These are phyloP conservation scores for Acrobasis repandana DNA, from an alignment of 2,888 invertebrate genomes.

Conservation along the genomic window DNA sequence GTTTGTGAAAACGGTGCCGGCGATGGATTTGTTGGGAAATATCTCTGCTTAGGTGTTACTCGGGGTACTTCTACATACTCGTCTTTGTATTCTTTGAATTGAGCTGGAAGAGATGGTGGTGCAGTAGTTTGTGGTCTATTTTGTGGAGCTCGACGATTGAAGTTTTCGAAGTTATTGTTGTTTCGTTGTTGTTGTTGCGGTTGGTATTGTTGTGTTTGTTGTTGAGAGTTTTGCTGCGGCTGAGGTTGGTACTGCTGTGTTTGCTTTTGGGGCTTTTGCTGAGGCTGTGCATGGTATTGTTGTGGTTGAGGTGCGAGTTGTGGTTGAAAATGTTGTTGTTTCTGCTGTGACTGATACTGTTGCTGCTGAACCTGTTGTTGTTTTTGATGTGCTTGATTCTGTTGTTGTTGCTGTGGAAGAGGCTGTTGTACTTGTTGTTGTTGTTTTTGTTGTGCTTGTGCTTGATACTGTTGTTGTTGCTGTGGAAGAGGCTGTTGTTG, in stretches of 20 bases:
- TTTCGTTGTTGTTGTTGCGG: conserved; percentile 35
- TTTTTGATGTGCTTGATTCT: conserved; percentile 9
- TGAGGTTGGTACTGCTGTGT: conserved; percentile 23
- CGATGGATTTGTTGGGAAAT: conserved; percentile 53
- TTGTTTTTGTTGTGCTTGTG: conserved; percentile 37
- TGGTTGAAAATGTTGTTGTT: conserved; percentile 19
- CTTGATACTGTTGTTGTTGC: conserved; percentile 19
- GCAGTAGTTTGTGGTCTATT: conserved; percentile 43
- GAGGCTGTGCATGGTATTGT: conserved; percentile 2
- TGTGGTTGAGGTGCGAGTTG: conserved; percentile 22
- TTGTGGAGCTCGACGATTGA: conserved; percentile 49
- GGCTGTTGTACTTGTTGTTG: conserved; percentile 15
- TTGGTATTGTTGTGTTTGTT: conserved; percentile 26
- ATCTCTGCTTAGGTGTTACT: conserved; percentile 66
- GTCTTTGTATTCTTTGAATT: conserved; percentile 65
- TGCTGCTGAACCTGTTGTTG: conserved; percentile 22
- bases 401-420: conserved; percentile 22
- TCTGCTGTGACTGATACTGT: conserved; percentile 18
- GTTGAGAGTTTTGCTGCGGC: conserved; percentile 19
- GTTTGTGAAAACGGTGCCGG: conserved; percentile 56
- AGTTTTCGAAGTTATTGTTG: conserved; percentile 35
- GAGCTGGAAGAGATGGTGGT: conserved; percentile 63
- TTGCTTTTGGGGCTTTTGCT: conserved; percentile 16
- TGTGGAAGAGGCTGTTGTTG: conserved; percentile 22
- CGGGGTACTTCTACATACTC: conserved; percentile 77